Evolutionary conservation across 2,888 invertebrate genomes (phyloP).

Genomic region (Meliscaeva auricollis): DNA sequence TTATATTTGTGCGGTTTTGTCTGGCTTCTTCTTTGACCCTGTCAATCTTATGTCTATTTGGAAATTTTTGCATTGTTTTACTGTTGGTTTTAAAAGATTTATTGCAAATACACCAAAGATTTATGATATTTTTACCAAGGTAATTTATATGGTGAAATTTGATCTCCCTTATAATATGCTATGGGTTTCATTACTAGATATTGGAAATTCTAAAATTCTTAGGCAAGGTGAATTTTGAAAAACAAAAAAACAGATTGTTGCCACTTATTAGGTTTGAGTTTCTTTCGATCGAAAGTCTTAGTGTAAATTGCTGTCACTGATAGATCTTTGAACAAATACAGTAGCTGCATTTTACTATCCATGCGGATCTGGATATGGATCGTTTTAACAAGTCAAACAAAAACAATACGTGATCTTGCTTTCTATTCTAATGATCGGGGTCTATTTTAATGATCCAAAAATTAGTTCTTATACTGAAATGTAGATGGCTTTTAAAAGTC

Average conservation of each 20-base stretch:
- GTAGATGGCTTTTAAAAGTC: no score
- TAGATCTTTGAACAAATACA: no score
- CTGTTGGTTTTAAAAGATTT: conserved; percentile 3
- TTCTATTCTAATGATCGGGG: no score
- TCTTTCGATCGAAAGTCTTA: no score
- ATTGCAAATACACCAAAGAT: conserved; percentile 13
- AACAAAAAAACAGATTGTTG: not conserved
- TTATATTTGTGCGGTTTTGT: conserved; percentile 54
- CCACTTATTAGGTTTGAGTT: not conserved
- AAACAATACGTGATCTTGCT: no score
- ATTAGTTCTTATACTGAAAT: no score
- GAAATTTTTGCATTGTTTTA: conserved; percentile 19
- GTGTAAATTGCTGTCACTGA: no score
- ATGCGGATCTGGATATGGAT: no score
- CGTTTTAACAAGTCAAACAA: no score
- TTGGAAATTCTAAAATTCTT: not conserved
- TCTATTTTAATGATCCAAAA: no score
- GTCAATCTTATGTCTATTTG: conserved; percentile 47
- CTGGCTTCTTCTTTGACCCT: conserved; percentile 70
- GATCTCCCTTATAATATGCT: not conserved
- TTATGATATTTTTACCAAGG: conserved; percentile 42
- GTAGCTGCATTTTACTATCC: no score
- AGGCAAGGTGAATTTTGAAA: not conserved
- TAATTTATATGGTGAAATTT: not conserved
- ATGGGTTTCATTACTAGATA: not conserved